phyloP scores from a whole-genome alignment of 1,140 invertebrate species.

The Sinonovacula constricta region DNA sequence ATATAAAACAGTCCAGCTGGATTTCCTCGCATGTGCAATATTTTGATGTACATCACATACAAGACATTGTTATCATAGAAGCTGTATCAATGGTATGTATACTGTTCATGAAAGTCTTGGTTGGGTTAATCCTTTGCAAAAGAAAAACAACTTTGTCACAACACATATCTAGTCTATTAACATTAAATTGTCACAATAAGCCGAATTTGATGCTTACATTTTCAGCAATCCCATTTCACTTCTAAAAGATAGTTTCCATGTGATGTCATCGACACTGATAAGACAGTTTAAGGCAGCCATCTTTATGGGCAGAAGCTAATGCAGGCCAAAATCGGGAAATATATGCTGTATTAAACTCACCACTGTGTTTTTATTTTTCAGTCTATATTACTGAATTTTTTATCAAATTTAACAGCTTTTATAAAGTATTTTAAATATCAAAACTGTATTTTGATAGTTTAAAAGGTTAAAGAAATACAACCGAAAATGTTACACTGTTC shows the following conservation, averaged over 20 bases:
- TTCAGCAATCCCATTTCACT: neutral
- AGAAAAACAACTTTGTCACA: neutral
- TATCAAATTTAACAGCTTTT: too few relatives aligned
- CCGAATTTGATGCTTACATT: neutral
- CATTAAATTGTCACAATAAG: neutral
- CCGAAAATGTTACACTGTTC: too few relatives aligned
- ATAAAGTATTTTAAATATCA: too few relatives aligned
- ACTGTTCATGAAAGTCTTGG: neutral
- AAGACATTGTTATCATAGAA: slow-evolving; percentile 41
- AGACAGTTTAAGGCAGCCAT: too few relatives aligned
- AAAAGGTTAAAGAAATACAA: too few relatives aligned
- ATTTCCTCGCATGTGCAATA: slow-evolving; percentile 4
- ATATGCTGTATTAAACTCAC: too few relatives aligned
- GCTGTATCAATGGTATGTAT: slow-evolving; percentile 38
- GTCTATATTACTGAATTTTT: too few relatives aligned
- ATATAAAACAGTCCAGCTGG: neutral
- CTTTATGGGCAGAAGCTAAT: too few relatives aligned
- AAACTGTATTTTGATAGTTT: too few relatives aligned
- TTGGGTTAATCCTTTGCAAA: neutral
- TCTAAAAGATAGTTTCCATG: neutral
- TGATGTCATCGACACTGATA: neutral
- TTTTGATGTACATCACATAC: slow-evolving; percentile 15
- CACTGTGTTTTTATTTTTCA: too few relatives aligned
- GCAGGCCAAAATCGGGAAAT: too few relatives aligned
- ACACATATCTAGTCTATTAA: neutral